A percentile compares a stretch with the other conserved stretches of the same genome.
Conservation (phyloP, 2,113 vertebrate species). For the Cheirogaleus medius region DNA sequence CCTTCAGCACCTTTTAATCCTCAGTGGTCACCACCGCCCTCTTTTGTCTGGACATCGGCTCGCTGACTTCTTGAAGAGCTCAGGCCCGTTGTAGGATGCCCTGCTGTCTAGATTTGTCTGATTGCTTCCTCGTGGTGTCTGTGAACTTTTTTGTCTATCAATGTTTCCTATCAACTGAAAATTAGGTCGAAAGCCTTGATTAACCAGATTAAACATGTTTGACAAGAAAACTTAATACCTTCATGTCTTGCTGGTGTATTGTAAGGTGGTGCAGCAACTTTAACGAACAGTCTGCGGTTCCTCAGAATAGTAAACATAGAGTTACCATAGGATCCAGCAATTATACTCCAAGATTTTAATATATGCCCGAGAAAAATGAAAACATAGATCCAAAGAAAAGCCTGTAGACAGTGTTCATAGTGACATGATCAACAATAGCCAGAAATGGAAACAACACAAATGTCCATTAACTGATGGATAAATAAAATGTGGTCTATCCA, state of each 20-base stretch:
- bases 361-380: neutral
- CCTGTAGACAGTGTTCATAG: rapidly evolving
- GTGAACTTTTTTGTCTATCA: neutral
- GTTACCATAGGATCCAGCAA: neutral
- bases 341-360: neutral
- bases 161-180: neutral
- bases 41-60: neutral
- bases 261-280: neutral
- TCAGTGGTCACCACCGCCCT: neutral
- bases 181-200: neutral
- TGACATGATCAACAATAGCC: too few species aligned
- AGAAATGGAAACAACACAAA: neutral
- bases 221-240: neutral
- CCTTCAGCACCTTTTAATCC: neutral
- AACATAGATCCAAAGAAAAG: neutral
- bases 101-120: neutral
- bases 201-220: neutral
- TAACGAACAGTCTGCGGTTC: neutral
- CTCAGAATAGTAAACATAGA: neutral
- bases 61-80: neutral
- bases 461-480: neutral
- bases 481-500: neutral
- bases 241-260: neutral
- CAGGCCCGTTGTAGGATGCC: neutral
- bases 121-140: neutral